Base-by-base conservation (phyloP, 2,113 vertebrate genomes). In the Ceyx margarethae region DNA sequence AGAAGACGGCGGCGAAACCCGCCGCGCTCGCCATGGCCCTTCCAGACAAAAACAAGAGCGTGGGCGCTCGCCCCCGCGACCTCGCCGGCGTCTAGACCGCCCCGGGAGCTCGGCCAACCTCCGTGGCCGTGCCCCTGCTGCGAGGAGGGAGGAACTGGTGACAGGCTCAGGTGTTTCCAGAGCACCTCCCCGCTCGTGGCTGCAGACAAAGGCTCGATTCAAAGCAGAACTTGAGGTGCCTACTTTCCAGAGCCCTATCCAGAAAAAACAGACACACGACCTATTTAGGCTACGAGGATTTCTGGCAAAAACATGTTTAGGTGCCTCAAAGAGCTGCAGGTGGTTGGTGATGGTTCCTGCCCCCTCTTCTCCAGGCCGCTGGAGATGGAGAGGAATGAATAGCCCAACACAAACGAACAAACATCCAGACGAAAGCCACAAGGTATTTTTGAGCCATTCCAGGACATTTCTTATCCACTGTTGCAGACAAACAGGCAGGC, bases 1-100 rank as follows among this genome's bases (percentile, higher is more conserved):
- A 99, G 84, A 99, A 98, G 91, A 98, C 98, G 10, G 98, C 98
- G 4, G 98, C 98, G n/a, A 99, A 99, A 1, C 98, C 98, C 21
- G 88, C 94, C 10, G 85, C 7, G 54, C 95, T 93, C n/a, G 88
- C 95, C 98, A 98, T 98, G 91, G 88, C 67, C 80, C 88, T 91
- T 61, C 28, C 90, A 94, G 92, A 94, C 61, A 93, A 42, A 42
- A 93, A 91, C 69, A 94, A 64, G 64, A 42, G 43, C 3, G 42
- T 81, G 35, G 1, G 78, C 11, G 23, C 76, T 71, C 15, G 3
- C n/a, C 91, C 81, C 71, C 78, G 56, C 31, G 31, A 29, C 79
- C 86, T 86, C 13, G 3, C 3, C 3, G 23, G 11, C 0, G 50
- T 57, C 90, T 50, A 42, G 61, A 16, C 45, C 21, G 84, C 60